Percentiles rank a stretch among this genome's conserved stretches.
Conservation (phyloP, 2,797 vertebrate species). For the Artibeus jamaicensis region DNA sequence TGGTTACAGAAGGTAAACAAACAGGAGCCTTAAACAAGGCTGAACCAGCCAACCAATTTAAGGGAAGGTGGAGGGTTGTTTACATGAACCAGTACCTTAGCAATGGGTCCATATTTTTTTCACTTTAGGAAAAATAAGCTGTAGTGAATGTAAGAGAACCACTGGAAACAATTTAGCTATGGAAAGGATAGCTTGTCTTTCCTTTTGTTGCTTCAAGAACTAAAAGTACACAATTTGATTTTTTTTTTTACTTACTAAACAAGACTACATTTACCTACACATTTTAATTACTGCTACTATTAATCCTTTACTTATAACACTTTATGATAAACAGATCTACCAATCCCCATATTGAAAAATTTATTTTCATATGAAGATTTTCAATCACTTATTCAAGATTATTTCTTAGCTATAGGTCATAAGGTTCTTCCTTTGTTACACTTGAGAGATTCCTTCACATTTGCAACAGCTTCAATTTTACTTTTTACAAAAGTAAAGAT, state of each 20-base stretch:
- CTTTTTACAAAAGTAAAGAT: neutral
- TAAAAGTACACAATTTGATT: neutral
- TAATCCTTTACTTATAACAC: conserved; percentile 6
- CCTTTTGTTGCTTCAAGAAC: neutral
- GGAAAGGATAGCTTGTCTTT: conserved; percentile 2
- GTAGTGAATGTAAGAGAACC: neutral
- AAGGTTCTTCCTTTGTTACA: neutral
- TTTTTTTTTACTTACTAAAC: neutral
- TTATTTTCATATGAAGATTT: neutral
- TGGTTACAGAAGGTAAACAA: conserved; percentile 36
- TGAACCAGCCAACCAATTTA: neutral
- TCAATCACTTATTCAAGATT: neutral
- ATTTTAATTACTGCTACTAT: conserved; percentile 14
- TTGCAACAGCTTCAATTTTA: neutral
- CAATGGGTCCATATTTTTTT: neutral
- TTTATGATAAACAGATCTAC: conserved; percentile 11
- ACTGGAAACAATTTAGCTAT: neutral
- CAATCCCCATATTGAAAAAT: neutral
- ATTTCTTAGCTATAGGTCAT: neutral
- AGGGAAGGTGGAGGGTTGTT: neutral
- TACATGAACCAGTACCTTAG: neutral
- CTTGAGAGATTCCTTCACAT: neutral
- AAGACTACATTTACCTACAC: conserved; percentile 19
- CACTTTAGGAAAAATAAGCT: neutral
- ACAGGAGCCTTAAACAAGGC: conserved; percentile 18